These are phyloP conservation scores for Oriolus oriolus DNA, from an alignment of 2,113 vertebrate genomes.

Conservation along the genomic window DNA sequence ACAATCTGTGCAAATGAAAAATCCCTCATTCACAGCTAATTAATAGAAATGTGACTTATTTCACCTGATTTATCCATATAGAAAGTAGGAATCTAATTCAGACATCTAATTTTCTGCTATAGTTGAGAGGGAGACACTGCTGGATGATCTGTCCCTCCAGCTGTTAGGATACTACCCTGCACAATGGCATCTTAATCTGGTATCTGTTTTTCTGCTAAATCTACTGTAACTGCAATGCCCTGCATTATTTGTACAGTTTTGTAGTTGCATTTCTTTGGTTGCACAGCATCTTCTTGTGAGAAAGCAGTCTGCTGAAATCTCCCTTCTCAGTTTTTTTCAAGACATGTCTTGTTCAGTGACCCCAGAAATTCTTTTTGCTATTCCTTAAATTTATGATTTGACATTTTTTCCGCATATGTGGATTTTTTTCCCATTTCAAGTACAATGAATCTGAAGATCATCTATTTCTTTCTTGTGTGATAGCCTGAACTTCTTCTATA, in stretches of 20 bases:
- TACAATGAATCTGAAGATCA: neutral
- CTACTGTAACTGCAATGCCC: neutral
- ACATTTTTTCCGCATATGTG: neutral
- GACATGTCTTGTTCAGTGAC: neutral
- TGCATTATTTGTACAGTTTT: neutral
- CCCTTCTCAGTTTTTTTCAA: neutral
- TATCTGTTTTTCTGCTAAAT: neutral
- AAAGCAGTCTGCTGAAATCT: neutral
- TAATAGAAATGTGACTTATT: neutral
- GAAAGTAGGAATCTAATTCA: neutral
- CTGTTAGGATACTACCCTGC: neutral
- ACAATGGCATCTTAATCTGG: neutral
- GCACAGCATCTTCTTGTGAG: neutral
- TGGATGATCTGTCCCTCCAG: neutral
- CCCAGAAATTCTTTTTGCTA: neutral
- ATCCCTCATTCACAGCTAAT: neutral
- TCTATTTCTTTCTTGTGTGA: neutral
- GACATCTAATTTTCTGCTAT: neutral
- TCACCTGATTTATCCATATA: neutral
- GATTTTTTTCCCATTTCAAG: neutral
- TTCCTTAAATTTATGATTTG: neutral
- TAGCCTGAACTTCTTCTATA: neutral
- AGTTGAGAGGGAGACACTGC: neutral
- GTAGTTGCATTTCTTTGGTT: neutral
- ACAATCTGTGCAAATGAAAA: neutral